phyloP scores from a whole-genome alignment of 2,113 vertebrate species.

The Solea senegalensis region DNA sequence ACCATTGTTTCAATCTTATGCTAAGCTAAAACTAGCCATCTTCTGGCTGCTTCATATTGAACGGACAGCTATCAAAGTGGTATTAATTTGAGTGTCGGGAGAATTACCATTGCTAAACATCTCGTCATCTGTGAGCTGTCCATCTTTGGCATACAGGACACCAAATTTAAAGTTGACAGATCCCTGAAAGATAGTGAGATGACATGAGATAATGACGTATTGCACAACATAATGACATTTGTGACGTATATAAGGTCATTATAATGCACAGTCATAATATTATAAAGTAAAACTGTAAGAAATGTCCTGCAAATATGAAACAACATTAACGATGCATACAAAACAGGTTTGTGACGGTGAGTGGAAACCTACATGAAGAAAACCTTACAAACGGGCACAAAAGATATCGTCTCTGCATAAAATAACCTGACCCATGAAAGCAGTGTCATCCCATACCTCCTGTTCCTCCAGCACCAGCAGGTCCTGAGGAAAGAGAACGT shows the following conservation, averaged over 20 bases:
- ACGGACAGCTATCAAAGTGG: background rate
- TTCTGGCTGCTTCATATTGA: no score
- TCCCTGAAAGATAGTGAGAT: slow-evolving; percentile 80
- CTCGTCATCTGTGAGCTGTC: slow-evolving; percentile 97
- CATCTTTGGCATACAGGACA: slow-evolving; percentile 96
- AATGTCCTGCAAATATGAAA: background rate
- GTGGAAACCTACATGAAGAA: background rate
- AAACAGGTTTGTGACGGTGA: background rate
- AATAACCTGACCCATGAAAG: background rate
- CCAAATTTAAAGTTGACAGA: slow-evolving; percentile 99
- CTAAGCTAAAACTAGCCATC: no score
- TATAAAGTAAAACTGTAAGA: background rate
- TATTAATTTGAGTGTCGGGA: background rate
- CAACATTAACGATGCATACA: background rate
- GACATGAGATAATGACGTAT: background rate
- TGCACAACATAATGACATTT: background rate
- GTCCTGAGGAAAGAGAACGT: slow-evolving; percentile 84
- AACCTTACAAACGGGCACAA: background rate
- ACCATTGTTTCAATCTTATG: no score
- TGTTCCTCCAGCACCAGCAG: slow-evolving; percentile 98
- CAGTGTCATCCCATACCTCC: slow-evolving; percentile 82
- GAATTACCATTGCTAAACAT: slow-evolving; percentile 98
- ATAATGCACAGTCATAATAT: background rate
- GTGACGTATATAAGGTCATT: background rate
- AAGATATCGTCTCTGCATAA: background rate